These are phyloP conservation scores for Mesocricetus auratus DNA, from an alignment of 2,113 vertebrate genomes.

Conservation along the genomic window DNA sequence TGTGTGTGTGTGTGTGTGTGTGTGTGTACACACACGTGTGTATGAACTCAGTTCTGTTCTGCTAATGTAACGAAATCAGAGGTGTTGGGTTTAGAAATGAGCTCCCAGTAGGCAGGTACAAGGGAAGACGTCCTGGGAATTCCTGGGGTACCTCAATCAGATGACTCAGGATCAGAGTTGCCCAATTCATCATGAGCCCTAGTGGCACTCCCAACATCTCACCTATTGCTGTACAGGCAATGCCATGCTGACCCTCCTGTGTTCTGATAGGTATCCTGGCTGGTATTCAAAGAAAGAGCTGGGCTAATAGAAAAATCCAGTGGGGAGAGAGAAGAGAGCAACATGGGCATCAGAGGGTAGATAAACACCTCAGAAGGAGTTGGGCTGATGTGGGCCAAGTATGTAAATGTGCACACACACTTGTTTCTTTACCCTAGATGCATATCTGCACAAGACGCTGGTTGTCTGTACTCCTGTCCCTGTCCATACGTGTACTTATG, in stretches of 20 bases:
- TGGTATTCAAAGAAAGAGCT: neutral
- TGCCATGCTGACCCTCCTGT: neutral
- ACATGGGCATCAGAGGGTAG: neutral
- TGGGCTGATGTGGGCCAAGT: neutral
- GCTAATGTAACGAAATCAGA: neutral
- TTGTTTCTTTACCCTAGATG: neutral
- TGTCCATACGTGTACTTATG: no score
- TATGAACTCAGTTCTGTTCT: neutral
- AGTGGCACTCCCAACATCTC: neutral
- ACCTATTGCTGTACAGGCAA: no score
- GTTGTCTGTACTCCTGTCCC: neutral
- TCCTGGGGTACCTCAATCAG: neutral
- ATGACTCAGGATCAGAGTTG: neutral
- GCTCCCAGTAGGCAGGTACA: no score
- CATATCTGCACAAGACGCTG: no score
- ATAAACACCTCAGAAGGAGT: neutral
- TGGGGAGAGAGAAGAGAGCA: no score
- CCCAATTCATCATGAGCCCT: no score
- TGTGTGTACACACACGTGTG: rapidly evolving
- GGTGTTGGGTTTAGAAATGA: neutral
- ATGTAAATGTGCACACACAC: neutral
- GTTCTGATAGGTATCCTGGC: neutral
- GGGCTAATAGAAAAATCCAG: neutral
- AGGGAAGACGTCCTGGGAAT: no score
- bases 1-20: neutral